These are phyloP conservation scores for Lysandra coridon DNA, from an alignment of 2,888 invertebrate genomes.

Conservation along the genomic window DNA sequence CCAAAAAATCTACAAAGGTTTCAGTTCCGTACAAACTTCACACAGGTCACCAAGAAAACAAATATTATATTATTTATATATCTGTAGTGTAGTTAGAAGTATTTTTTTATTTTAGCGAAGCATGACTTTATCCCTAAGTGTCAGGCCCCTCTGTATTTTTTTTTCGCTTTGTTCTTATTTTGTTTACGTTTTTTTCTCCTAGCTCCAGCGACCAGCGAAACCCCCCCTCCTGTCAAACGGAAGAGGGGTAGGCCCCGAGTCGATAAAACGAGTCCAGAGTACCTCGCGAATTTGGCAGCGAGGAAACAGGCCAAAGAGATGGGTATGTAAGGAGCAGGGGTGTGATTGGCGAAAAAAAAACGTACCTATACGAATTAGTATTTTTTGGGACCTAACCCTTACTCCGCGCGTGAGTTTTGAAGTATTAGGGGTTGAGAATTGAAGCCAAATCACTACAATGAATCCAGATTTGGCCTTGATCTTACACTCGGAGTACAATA, in stretches of 20 bases:
- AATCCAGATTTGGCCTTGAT: too few species aligned
- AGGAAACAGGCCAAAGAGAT: conserved; percentile 68
- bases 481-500: too few species aligned
- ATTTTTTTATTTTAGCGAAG: conserved; percentile 15
- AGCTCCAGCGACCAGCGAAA: conserved; percentile 51
- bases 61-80: not conserved
- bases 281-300: conserved; percentile 66
- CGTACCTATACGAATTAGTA: too few species aligned
- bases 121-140: not conserved
- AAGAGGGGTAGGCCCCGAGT: conserved; percentile 69
- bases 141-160: conserved; percentile 40
- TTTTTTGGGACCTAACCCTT: too few species aligned
- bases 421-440: too few species aligned
- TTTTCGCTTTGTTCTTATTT: conserved; percentile 34
- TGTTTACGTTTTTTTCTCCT: conserved; percentile 35
- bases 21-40: not conserved
- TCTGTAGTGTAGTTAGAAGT: not conserved
- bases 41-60: not conserved
- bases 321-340: conserved; percentile 50
- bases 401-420: too few species aligned
- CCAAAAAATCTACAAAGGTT: not conserved
- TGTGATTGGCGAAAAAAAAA: not conserved
- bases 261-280: conserved; percentile 72
- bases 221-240: conserved; percentile 52
- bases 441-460: too few species aligned